Evolutionary conservation across 2,797 vertebrate species (phyloP).

Genomic region (Gobionotothen gibberifrons): DNA sequence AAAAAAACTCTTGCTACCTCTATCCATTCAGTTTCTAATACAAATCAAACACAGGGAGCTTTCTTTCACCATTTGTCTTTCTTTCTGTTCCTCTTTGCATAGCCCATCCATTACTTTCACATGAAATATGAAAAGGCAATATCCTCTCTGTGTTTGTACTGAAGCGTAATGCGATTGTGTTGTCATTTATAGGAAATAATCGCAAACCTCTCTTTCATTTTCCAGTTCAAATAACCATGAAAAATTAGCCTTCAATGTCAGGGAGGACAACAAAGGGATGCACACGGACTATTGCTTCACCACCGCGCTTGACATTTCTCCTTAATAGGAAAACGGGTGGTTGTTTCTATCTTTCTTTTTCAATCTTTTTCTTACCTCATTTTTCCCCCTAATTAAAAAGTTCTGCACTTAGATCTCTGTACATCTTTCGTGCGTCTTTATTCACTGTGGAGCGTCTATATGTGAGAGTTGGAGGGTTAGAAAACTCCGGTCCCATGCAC

Average conservation of each 20-base stretch:
- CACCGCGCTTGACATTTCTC: constrained; percentile 88
- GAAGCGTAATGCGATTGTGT: constrained; percentile 97
- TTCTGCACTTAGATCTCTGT: constrained; percentile 82
- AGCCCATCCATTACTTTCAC: constrained; percentile 90
- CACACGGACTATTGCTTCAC: constrained; percentile 82
- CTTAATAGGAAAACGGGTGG: constrained; percentile 87
- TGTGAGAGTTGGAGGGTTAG: constrained; percentile 57
- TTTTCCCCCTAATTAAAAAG: constrained; percentile 86
- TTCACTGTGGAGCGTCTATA: constrained; percentile 38
- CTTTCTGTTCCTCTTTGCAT: constrained; percentile 87
- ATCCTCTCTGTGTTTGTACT: constrained; percentile 93
- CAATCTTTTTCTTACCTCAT: constrained; percentile 72
- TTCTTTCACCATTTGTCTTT: constrained; percentile 86
- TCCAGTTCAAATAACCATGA: constrained; percentile 99
- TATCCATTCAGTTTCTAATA: constrained; percentile 85
- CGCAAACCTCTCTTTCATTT: constrained; percentile 95
- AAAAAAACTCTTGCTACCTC: constrained; percentile 67
- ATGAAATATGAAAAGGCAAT: constrained; percentile 95
- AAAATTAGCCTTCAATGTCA: constrained; percentile 98
- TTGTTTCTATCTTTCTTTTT: constrained; percentile 81
- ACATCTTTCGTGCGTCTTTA: constrained; percentile 69
- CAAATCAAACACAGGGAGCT: constrained; percentile 85
- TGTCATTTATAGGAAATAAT: constrained; percentile 99
- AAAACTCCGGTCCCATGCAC: constrained; percentile 51
- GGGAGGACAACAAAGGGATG: constrained; percentile 91